These are phyloP conservation scores for Lota lota DNA, from an alignment of 2,113 vertebrate species.

Conservation along the genomic window DNA sequence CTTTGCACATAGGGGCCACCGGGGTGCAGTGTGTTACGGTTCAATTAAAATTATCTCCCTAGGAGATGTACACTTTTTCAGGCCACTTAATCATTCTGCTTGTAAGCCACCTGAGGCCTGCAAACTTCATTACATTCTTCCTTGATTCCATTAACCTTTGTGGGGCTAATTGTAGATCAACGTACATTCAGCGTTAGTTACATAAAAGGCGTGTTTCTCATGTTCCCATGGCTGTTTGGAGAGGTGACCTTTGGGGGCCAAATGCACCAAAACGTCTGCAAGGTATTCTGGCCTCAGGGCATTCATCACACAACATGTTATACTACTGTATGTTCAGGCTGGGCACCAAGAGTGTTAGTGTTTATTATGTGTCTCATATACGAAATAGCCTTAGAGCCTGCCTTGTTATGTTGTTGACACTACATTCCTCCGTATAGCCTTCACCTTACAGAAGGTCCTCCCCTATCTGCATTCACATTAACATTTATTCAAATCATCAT, in stretches of 20 bases:
- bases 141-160: constrained; percentile 31
- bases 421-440: too few relatives aligned
- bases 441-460: too few relatives aligned
- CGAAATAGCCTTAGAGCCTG: too few relatives aligned
- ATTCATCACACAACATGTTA: constrained; percentile 27
- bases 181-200: constrained; percentile 11
- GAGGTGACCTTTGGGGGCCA: constrained; percentile 27
- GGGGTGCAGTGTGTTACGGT: constrained; percentile 27
- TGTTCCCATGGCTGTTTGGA: constrained; percentile 37
- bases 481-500: too few relatives aligned
- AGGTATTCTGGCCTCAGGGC: neutral
- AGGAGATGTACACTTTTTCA: constrained; percentile 19
- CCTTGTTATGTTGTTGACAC: too few relatives aligned
- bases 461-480: too few relatives aligned
- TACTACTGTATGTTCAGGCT: neutral
- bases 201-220: constrained; percentile 31
- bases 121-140: constrained; percentile 21
- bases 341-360: neutral
- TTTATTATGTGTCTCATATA: too few relatives aligned
- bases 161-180: constrained; percentile 12
- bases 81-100: constrained; percentile 33
- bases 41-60: constrained; percentile 46
- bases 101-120: constrained; percentile 35
- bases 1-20: constrained; percentile 2
- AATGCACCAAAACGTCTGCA: too few relatives aligned